Evolutionary conservation across 2,797 vertebrate genomes (phyloP).

Genomic region (Chaunax sp.): DNA sequence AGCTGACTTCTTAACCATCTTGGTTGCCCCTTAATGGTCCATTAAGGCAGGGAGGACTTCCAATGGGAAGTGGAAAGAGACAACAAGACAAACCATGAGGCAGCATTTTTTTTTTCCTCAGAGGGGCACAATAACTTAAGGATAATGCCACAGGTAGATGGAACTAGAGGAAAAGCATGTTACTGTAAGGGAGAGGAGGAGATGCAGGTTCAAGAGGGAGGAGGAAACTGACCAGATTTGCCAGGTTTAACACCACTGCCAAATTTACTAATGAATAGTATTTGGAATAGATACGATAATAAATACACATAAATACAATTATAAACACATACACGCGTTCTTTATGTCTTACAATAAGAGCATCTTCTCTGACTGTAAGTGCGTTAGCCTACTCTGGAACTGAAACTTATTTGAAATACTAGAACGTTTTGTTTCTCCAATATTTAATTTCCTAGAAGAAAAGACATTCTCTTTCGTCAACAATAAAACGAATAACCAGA

Average conservation of each 20-base stretch:
- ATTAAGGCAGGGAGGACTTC: conserved; percentile 59
- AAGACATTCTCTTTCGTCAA: not conserved
- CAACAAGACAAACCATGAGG: conserved; percentile 44
- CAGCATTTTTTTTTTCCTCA: conserved; percentile 40
- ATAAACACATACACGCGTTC: not conserved
- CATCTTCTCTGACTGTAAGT: not conserved
- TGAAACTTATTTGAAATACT: not conserved
- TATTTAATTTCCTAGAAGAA: conserved; percentile 27
- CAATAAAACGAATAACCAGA: not conserved
- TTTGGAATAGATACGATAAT: not conserved
- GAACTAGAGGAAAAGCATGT: conserved; percentile 31
- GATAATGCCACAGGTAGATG: conserved; percentile 12
- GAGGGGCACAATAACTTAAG: conserved; percentile 57
- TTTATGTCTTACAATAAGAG: not conserved
- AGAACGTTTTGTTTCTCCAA: not conserved
- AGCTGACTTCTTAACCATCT: conserved; percentile 71
- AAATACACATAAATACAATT: not conserved
- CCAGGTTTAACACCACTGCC: too few relatives aligned
- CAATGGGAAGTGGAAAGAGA: conserved; percentile 64
- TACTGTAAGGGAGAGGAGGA: conserved; percentile 1
- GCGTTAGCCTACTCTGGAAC: not conserved
- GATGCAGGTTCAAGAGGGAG: not conserved
- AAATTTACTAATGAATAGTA: not conserved
- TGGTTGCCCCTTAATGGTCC: conserved; percentile 72
- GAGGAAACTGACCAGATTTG: too few relatives aligned